Evolutionary conservation across 92 coral and sea anemone species (phyloP).

Genomic region (Actinernus sp.): DNA sequence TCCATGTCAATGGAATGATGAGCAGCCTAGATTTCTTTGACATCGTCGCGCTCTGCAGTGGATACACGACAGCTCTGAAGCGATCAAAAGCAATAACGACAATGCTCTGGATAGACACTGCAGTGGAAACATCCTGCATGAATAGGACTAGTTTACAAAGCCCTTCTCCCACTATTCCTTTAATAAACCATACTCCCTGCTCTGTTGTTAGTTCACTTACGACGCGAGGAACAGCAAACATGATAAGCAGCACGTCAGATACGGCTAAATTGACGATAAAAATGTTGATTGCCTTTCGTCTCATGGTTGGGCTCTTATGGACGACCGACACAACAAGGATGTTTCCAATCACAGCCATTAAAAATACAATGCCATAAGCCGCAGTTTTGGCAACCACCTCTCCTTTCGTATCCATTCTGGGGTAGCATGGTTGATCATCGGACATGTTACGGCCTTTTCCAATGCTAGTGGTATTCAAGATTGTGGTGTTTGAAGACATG

Average conservation of each 20-base stretch:
- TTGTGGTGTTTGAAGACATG: too few relatives aligned
- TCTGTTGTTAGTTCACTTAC: slow-evolving; percentile 18
- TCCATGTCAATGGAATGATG: slow-evolving; percentile 46
- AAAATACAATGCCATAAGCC: slow-evolving; percentile 11
- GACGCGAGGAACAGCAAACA: slow-evolving; percentile 28
- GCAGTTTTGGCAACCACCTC: slow-evolving; percentile 13
- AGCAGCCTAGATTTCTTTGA: slow-evolving; percentile 21
- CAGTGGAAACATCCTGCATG: slow-evolving; percentile 50
- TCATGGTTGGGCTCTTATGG: slow-evolving; percentile 19
- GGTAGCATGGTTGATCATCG: too few relatives aligned
- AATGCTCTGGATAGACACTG: slow-evolving; percentile 55
- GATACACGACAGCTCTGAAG: slow-evolving; percentile 50
- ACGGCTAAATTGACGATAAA: slow-evolving; percentile 54
- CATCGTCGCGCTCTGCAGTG: slow-evolving; percentile 27
- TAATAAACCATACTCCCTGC: slow-evolving; percentile 26
- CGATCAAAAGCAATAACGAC: slow-evolving; percentile 60
- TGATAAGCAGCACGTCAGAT: slow-evolving; percentile 50
- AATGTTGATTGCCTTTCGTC: slow-evolving; percentile 28
- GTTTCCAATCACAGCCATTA: slow-evolving; percentile 22
- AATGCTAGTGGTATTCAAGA: too few relatives aligned
- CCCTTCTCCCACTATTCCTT: slow-evolving; percentile 33
- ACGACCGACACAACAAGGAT: slow-evolving; percentile 30
- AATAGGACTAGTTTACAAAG: slow-evolving; percentile 33
- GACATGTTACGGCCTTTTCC: too few relatives aligned
- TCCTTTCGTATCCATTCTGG: slow-evolving; percentile 1